A percentile compares a stretch with the other conserved stretches of the same genome.
Evolutionary conservation across 2,888 invertebrate species (phyloP).

Genomic region (Euplexia lucipara): DNA sequence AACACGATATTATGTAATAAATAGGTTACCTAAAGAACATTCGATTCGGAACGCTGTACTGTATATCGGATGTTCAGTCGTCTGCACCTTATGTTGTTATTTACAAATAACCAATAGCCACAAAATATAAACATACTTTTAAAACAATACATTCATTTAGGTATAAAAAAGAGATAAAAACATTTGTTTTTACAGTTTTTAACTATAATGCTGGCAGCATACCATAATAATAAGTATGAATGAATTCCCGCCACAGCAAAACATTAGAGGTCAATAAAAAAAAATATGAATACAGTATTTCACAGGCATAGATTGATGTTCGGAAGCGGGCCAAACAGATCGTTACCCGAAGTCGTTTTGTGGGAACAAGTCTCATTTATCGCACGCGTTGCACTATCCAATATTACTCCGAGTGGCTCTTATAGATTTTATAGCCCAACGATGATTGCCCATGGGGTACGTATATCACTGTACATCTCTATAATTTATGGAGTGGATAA

Average conservation of each 20-base stretch:
- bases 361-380: constrained; percentile 69
- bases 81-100: too few species aligned
- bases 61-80: too few species aligned
- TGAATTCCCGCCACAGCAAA: constrained; percentile 3
- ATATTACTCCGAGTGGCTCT: constrained; percentile 64
- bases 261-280: constrained; percentile 43
- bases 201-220: neutral
- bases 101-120: too few species aligned
- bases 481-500: constrained; percentile 76
- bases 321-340: constrained; percentile 57
- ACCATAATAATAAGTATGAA: neutral
- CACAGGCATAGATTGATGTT: constrained; percentile 38
- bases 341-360: constrained; percentile 67
- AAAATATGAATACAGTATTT: constrained; percentile 29
- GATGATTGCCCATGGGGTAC: constrained; percentile 85
- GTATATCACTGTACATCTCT: constrained; percentile 83
- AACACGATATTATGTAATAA: too few species aligned
- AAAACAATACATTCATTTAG: too few species aligned
- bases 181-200: neutral
- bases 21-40: too few species aligned
- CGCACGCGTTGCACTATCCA: constrained; percentile 69
- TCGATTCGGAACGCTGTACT: too few species aligned
- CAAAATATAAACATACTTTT: too few species aligned
- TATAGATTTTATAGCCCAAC: constrained; percentile 65
- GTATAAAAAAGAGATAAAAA: too few species aligned